Evolutionary conservation across 2,113 vertebrate genomes (phyloP), one percentile per base, ranked within the genome.

Genomic region (Hypomesus transpacificus): DNA sequence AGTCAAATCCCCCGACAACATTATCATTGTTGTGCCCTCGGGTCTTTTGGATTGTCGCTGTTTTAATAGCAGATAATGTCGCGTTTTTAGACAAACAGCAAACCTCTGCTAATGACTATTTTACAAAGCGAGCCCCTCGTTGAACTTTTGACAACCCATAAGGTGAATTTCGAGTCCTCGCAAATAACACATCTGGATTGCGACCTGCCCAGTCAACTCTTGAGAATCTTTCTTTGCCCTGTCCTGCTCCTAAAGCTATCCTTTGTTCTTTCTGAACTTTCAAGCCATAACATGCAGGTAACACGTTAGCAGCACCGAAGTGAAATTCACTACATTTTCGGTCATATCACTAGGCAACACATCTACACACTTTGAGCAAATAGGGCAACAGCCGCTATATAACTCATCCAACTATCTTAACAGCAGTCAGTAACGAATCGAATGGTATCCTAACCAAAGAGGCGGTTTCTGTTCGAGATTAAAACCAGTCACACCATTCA

Each of bases 1-100:
- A 89, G 89, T 87, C 88, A 90, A 89, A 90, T 83, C 88, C 89
- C 89, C 88, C 85, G 86, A 89, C 84, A 88, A 88, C 89, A 89
- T 88, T 85, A 86, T 85, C 88, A 87, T 88, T 79, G 87, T 76
- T 80, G 80, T 73, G 88, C 89, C 88, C 16, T 76, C 59, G 89
- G 85, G 83, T 85, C 83, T 89, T 83, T 68, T 73, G 88, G 86
- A 87, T 86, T 88, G 88, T 89, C 88, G 88, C 88, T 89, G 84
- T 75, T 86, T 85, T 87, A 74, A 80, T 46, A 80, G 87, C 82
- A 88, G 87, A 84, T 87, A 83, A 78, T 80, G 86, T 76, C 87
- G 88, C 88, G 85, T 89, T 88, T 86, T 85, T 75, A 70, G 62
- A 76, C 71, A 64, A 70, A 86, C 26, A 6, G 9, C 21, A 59